phyloP scores from a whole-genome alignment of 2,797 vertebrate species.

The Eupleurogrammus muticus region DNA sequence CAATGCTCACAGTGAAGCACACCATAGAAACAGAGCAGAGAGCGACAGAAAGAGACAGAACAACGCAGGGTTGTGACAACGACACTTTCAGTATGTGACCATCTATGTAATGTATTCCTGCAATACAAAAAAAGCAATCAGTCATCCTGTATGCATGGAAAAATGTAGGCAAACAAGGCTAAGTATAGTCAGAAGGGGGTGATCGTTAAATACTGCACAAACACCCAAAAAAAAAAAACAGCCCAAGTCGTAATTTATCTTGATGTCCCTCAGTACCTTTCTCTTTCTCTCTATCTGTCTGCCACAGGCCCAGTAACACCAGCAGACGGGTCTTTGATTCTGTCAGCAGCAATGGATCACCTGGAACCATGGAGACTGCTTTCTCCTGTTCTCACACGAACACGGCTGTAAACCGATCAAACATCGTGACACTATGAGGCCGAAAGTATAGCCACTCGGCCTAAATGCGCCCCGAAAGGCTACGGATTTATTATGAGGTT shows the following conservation, averaged over 20 bases:
- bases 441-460: background rate
- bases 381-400: slow-evolving; percentile 5
- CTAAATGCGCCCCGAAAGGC: no score
- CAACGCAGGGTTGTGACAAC: background rate
- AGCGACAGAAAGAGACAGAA: slow-evolving; percentile 4
- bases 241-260: slow-evolving; percentile 26
- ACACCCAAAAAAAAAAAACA: slow-evolving; percentile 10
- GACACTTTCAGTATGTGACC: slow-evolving; percentile 3
- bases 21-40: slow-evolving; percentile 30
- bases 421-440: background rate
- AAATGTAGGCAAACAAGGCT: slow-evolving; percentile 1
- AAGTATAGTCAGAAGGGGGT: background rate
- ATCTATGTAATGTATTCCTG: slow-evolving; percentile 21
- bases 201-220: slow-evolving; percentile 17
- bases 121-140: slow-evolving; percentile 3
- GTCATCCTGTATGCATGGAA: slow-evolving; percentile 25
- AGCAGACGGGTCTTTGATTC: slow-evolving; percentile 29
- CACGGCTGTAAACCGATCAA: background rate
- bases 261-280: slow-evolving; percentile 7
- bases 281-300: slow-evolving; percentile 27
- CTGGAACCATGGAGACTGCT: slow-evolving; percentile 5
- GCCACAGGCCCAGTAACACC: slow-evolving; percentile 17
- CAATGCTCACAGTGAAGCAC: slow-evolving; percentile 48
- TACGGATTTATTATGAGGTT: no score
- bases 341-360: slow-evolving; percentile 36